phyloP scores from a whole-genome alignment of 92 coral and sea anemone genomes.

The Umimayanthus chanpuru region DNA sequence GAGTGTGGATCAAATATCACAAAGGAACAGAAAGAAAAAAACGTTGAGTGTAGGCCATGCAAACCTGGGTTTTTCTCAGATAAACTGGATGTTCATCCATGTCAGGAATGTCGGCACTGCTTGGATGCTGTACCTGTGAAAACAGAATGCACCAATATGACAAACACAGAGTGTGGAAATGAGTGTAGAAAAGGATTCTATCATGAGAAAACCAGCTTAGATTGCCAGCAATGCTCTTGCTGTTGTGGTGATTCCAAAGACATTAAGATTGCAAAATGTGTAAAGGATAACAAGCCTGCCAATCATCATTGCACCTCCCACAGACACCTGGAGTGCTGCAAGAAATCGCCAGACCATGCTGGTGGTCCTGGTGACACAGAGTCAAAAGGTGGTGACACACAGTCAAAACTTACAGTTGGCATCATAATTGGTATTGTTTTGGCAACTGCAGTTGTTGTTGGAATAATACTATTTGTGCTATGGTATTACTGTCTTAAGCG shows the following conservation, averaged over 20 bases:
- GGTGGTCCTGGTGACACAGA: background rate
- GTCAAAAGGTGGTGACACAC: background rate
- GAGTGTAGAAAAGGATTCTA: conserved; percentile 1
- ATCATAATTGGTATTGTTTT: background rate
- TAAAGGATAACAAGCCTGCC: background rate
- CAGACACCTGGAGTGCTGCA: conserved; percentile 11
- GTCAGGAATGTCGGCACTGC: conserved; percentile 35
- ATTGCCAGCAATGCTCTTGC: conserved; percentile 37
- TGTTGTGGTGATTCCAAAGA: conserved; percentile 24
- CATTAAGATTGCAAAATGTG: background rate
- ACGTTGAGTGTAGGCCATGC: conserved; percentile 9
- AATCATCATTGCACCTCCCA: background rate
- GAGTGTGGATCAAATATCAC: background rate
- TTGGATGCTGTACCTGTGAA: background rate
- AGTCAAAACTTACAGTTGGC: background rate
- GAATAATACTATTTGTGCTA: background rate
- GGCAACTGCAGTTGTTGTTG: background rate
- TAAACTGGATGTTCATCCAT: background rate
- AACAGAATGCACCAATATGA: conserved; percentile 26
- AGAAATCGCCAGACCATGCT: background rate
- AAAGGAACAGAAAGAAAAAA: background rate
- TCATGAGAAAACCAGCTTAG: background rate
- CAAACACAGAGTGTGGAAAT: conserved; percentile 11
- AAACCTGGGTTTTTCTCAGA: background rate
- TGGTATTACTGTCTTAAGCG: background rate